Percentiles rank a stretch among this genome's conserved stretches.
Evolutionary conservation across 2,113 vertebrate genomes (phyloP).

Genomic region (Stomatorhinus ivindoensis): DNA sequence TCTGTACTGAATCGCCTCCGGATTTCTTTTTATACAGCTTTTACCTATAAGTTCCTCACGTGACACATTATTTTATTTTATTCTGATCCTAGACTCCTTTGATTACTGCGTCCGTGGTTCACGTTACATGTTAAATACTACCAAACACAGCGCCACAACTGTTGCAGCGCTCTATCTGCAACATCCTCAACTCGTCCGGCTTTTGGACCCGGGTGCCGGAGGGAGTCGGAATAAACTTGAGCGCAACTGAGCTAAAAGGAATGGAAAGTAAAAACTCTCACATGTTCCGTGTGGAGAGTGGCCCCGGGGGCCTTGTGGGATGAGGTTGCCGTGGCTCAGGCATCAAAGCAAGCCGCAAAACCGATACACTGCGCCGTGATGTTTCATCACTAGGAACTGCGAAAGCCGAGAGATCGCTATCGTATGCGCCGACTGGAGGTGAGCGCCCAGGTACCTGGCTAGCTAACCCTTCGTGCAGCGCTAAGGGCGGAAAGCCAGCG

Average conservation of each 20-base stretch:
- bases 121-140: not conserved
- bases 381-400: not conserved
- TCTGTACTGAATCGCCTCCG: not conserved
- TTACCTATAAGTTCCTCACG: not conserved
- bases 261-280: conserved; percentile 25
- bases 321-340: not conserved
- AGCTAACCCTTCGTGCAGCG: not conserved
- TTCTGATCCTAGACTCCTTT: not conserved
- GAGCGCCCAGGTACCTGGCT: not conserved
- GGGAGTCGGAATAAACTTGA: conserved; percentile 12
- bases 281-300: conserved; percentile 10
- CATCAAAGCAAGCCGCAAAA: not conserved
- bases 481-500: not conserved
- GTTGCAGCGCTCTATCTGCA: not conserved
- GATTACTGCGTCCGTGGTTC: not conserved
- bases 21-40: not conserved
- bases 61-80: not conserved
- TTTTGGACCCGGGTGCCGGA: conserved; percentile 16
- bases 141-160: not conserved
- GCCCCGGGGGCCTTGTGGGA: not conserved
- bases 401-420: not conserved
- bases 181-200: not conserved
- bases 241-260: conserved; percentile 7
- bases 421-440: not conserved
- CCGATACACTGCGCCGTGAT: not conserved